phyloP scores from a whole-genome alignment of 2,113 vertebrate genomes.

The Sterna hirundo region DNA sequence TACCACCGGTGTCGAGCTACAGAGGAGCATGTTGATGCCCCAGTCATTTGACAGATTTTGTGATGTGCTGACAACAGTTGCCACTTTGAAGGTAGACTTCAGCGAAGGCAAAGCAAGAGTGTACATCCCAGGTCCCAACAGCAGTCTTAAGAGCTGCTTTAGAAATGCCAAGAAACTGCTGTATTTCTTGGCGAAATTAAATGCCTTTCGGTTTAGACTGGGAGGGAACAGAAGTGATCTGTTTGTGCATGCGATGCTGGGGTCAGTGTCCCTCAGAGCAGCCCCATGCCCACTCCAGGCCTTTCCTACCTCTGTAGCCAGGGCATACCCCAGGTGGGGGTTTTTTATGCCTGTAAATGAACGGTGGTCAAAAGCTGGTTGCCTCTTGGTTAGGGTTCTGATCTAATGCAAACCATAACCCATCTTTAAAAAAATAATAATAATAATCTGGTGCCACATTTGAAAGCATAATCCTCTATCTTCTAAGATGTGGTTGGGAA shows the following conservation, averaged over 20 bases:
- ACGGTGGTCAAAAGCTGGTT: not conserved
- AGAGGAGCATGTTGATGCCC: not conserved
- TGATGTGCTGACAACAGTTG: not conserved
- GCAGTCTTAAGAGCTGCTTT: not conserved
- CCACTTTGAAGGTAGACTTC: not conserved
- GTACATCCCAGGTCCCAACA: not conserved
- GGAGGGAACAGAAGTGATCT: not conserved
- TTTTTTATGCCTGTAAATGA: not conserved
- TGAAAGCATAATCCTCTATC: not conserved
- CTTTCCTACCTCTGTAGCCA: not conserved
- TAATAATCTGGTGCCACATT: not conserved
- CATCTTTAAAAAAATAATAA: not conserved
- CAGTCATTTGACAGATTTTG: not conserved
- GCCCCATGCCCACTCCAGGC: not conserved
- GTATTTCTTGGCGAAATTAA: not conserved
- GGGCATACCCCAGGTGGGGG: not conserved
- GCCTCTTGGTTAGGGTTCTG: not conserved
- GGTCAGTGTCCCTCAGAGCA: not conserved
- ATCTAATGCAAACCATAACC: not conserved
- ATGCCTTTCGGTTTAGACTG: not conserved
- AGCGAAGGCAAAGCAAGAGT: not conserved
- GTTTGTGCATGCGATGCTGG: rapidly evolving
- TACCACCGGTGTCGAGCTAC: not conserved
- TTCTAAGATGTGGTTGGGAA: not conserved
- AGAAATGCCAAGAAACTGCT: not conserved